Evolutionary conservation across 1,140 invertebrate genomes (phyloP).

Genomic region (Nomia melanderi): DNA sequence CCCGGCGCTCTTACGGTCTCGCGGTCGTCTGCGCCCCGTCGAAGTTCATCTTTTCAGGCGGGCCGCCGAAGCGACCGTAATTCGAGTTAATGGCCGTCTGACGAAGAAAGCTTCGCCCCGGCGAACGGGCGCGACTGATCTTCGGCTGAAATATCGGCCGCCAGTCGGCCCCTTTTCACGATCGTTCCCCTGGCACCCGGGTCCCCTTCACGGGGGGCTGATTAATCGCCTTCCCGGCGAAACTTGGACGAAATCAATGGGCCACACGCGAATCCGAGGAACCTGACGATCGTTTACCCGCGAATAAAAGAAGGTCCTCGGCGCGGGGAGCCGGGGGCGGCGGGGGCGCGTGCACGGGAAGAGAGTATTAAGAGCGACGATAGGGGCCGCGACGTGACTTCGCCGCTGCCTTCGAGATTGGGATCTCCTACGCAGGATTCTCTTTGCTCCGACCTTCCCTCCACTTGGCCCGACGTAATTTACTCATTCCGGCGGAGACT

Average conservation of each 20-base stretch:
- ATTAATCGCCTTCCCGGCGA: conserved; percentile 46
- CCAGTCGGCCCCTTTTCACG: no score
- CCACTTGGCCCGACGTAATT: neutral
- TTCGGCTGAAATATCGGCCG: conserved; percentile 57
- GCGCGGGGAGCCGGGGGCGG: no score
- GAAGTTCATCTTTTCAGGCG: conserved; percentile 61
- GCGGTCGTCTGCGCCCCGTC: conserved; percentile 41
- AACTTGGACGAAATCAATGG: conserved; percentile 50
- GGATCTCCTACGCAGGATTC: neutral
- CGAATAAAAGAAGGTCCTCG: conserved; percentile 8
- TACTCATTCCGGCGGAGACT: neutral
- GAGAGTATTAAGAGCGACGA: neutral
- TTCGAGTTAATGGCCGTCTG: conserved; percentile 65
- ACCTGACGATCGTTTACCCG: conserved; percentile 34
- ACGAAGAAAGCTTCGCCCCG: conserved; percentile 53
- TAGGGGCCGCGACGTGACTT: conserved; percentile 3
- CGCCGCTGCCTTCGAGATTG: neutral
- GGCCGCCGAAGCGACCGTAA: conserved; percentile 60
- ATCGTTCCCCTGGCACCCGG: neutral
- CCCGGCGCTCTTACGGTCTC: neutral
- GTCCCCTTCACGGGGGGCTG: neutral
- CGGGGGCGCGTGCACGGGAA: neutral
- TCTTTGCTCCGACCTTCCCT: neutral
- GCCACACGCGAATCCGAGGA: conserved; percentile 29
- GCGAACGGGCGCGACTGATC: conserved; percentile 51